Base-by-base conservation (phyloP, 2,888 invertebrate genomes). In the Drosophila limbata region DNA sequence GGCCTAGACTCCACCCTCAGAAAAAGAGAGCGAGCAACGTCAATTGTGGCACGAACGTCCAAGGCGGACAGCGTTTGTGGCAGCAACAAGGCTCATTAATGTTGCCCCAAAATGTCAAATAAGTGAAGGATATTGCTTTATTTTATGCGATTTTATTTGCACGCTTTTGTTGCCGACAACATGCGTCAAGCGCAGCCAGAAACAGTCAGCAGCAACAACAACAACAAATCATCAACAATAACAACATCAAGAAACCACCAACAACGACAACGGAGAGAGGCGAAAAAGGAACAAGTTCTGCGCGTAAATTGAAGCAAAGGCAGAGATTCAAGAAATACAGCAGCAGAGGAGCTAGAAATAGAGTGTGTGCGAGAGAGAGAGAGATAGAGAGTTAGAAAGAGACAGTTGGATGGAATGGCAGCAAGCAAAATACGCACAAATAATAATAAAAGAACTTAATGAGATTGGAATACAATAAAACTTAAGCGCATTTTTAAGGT, bases 71-170 rank as follows among this genome's bases (percentile, higher is more conserved):
- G 28, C 55, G 39, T 48, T 35, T 65, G 69, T 62, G 56, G 19
- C 67, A 71, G 50, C 68, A 51, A 62, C 77, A 73, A 69, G 77
- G 74, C 80, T 79, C 80, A 79, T 80, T 79, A 80, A 79, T 74
- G 80, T 74, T 69, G 56, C 69, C 80, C 79, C 66, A 75, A 81
- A 88, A 87, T 82, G 78, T 84, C 82, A 84, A 87, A 84, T 87
- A 87, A 87, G 72, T 84, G 88, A 88, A 78, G 88, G 84, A 84
- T 84, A 84, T 85, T 88, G 82, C 85, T 84, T 88, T 84, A 84
- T 88, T 82, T 84, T 76, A 79, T 84, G 76, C 75, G 70, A 84
- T 76, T 86, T 84, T 81, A 83, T 81, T 75, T 53, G 69, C 74
- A 75, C 19, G 50, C n/a, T 51, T 57, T 61, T 61, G 50, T 50